A percentile compares a stretch with the other conserved stretches of the same genome.
Conservation (phyloP, 2,888 invertebrate genomes). For the Sesamia inferens region DNA sequence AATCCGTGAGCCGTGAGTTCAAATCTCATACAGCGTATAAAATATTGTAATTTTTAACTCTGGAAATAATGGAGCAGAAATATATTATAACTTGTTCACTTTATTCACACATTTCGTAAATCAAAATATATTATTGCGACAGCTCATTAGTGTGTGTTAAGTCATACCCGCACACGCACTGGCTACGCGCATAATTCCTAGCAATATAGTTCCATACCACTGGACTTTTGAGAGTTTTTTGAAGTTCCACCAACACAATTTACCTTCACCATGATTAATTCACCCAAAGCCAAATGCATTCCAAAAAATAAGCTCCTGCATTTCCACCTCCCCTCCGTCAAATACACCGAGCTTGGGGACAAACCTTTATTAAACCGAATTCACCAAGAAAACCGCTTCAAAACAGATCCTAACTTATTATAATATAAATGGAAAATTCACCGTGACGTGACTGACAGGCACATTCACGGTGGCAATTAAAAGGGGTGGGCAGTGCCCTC, state of each 20-base stretch:
- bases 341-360: constrained; percentile 54
- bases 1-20: too few species aligned
- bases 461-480: constrained; percentile 86
- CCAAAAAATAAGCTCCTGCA: constrained; percentile 53
- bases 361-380: constrained; percentile 67
- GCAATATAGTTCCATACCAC: too few species aligned
- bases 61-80: too few species aligned
- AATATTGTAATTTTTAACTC: too few species aligned
- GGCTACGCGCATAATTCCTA: too few species aligned
- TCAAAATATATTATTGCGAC: too few species aligned
- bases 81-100: too few species aligned
- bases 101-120: too few species aligned
- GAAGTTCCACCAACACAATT: background rate
- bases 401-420: constrained; percentile 82
- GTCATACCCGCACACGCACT: too few species aligned
- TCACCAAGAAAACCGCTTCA: constrained; percentile 66
- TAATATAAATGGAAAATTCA: constrained; percentile 88
- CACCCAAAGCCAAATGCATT: constrained; percentile 56
- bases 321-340: constrained; percentile 55
- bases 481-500: constrained; percentile 82
- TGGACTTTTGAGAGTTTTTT: too few species aligned
- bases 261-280: constrained; percentile 21
- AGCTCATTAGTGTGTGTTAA: too few species aligned
- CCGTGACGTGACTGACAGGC: constrained; percentile 82
- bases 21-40: too few species aligned